Evolutionary conservation across 2,113 vertebrate genomes (phyloP), one percentile per base, ranked within the genome.

Genomic region (Ammodytes marinus): DNA sequence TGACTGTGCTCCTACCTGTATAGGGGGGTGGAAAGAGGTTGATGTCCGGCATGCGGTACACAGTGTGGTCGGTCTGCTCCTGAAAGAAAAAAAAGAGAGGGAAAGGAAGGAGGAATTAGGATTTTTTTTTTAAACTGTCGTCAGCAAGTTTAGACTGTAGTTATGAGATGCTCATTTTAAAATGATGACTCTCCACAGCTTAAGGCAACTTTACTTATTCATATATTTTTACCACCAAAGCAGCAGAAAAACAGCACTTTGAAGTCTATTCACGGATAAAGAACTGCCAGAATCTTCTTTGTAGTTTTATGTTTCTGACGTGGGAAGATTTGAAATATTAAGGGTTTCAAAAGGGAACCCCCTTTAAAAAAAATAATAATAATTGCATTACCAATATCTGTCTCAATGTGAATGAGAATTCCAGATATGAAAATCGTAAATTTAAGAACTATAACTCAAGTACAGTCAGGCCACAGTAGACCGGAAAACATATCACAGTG

Each of bases 31-130:
- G 70, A 50, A 91, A 69, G 57, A 94, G 65, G 64, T 90, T 69
- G 27, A 91, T 50, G 53, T 88, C 77, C 40, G 94, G 89, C 88
- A 95, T 89, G 15, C 90, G 91, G 82, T 91, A 92, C 19, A 96
- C 88, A 52, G 91, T 52, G 67, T 96, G 95, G 54, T 89, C 74
- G 10, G 74, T 85, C 46, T 81, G 17, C 43, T 85, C 86, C 94
- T 94, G 77, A 40, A 60, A 42, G 39, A 11, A 73, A 17, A 64
- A 12, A 55, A 8, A 11, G n/a, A 35, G 3, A 39, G 27, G 40
- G 9, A 4, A 14, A 10, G 11, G 4, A 8, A 1, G 1, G 5
- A 6, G 11, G 4, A 8, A n/a, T 61, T 14, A 70, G 12, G 55
- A n/a, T 8, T 7, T 43, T 64, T 35, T 70, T 27, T 59, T 17